Conservation (phyloP, 1,140 invertebrate genomes). For the Hormaphis cornu region DNA sequence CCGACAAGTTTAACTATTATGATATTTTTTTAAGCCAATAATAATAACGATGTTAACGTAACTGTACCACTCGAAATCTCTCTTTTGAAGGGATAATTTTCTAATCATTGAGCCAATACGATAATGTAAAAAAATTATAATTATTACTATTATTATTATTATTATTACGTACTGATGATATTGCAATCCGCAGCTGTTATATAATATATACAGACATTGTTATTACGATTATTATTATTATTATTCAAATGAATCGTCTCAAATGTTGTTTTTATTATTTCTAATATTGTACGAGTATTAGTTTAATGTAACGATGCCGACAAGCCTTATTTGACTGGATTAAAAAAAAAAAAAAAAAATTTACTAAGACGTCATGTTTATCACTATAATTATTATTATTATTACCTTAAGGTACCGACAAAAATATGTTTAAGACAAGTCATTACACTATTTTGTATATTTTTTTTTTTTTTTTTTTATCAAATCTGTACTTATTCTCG, state of each 20-base stretch:
- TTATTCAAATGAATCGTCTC: constrained; percentile 10
- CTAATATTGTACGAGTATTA: constrained; percentile 8
- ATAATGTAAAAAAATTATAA: neutral
- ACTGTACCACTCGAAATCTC: constrained; percentile 3
- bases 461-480: neutral
- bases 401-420: neutral
- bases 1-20: constrained; percentile 21
- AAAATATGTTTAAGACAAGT: neutral
- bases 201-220: neutral
- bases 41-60: constrained; percentile 12
- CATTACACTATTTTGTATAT: neutral
- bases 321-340: constrained; percentile 14
- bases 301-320: neutral
- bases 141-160: neutral
- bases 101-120: constrained; percentile 10
- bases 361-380: neutral
- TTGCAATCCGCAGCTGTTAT: neutral
- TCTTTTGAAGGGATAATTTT: constrained; percentile 16
- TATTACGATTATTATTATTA: too few relatives aligned
- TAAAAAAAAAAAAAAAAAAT: neutral
- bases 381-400: neutral
- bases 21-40: constrained; percentile 31
- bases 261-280: constrained; percentile 12
- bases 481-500: constrained; percentile 16
- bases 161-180: too few relatives aligned